Evolutionary conservation across 1,140 invertebrate species (phyloP).

Genomic region (Propsilocerus akamusi): DNA sequence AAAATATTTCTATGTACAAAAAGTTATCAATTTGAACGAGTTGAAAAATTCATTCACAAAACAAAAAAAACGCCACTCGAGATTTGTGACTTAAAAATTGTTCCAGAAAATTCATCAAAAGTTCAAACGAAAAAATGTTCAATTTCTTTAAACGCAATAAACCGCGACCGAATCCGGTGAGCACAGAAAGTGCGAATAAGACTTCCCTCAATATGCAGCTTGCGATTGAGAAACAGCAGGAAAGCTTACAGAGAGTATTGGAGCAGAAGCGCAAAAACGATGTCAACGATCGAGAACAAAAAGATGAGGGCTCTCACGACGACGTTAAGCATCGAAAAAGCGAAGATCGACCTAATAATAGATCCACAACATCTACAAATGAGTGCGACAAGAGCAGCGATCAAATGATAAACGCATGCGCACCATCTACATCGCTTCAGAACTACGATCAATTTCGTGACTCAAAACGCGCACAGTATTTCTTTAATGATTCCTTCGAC

Average conservation of each 20-base stretch:
- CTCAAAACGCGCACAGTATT: no score
- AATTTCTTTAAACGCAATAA: background rate
- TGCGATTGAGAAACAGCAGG: background rate
- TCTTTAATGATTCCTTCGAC: no score
- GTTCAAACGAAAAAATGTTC: slow-evolving; percentile 2
- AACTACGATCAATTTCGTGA: background rate
- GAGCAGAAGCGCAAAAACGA: background rate
- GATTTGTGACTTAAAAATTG: no score
- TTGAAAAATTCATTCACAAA: no score
- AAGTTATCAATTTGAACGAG: no score
- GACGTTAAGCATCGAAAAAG: background rate
- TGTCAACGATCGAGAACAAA: background rate
- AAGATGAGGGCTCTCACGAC: background rate
- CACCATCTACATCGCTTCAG: no score
- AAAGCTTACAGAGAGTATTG: background rate
- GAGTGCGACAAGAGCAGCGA: background rate
- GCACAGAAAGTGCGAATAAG: background rate
- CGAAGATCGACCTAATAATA: background rate
- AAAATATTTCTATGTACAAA: no score
- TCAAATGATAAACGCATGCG: background rate
- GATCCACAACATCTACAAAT: background rate
- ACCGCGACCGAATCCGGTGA: background rate
- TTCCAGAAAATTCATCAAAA: background rate
- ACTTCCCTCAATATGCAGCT: background rate
- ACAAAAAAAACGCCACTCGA: no score